Conservation (phyloP, 2,113 vertebrate species). For the Rhineura floridana region DNA sequence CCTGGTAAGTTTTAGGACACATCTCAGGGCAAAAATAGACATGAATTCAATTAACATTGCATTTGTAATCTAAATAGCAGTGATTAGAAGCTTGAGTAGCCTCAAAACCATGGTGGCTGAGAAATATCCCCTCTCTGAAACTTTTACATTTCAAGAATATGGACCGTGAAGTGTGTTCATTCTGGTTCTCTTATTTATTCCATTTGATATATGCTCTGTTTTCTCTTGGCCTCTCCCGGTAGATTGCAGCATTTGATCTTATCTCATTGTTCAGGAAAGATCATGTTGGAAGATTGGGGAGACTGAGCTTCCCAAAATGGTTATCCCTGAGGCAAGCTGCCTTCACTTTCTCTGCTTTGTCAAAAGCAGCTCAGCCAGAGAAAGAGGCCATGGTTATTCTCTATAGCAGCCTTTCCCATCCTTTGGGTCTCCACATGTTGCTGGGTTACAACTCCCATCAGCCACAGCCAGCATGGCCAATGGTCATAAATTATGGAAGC, state of each 20-base stretch:
- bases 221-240: too few species aligned
- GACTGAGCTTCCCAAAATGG: neutral
- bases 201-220: neutral
- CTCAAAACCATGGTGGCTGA: neutral
- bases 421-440: too few species aligned
- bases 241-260: neutral
- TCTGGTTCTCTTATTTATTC: neutral
- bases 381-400: neutral
- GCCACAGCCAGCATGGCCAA: too few species aligned
- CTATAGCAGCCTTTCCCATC: too few species aligned
- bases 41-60: neutral
- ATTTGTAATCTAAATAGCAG: neutral
- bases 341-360: neutral
- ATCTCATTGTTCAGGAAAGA: too few species aligned
- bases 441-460: too few species aligned
- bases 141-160: neutral
- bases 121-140: neutral
- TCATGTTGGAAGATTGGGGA: neutral
- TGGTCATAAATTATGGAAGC: too few species aligned
- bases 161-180: neutral
- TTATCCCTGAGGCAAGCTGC: neutral
- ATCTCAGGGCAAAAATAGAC: neutral
- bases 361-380: neutral
- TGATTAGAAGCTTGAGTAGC: neutral
- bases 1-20: neutral